Percentiles rank a stretch among this genome's conserved stretches.
phyloP scores from a whole-genome alignment of 2,888 invertebrate species.

The Trichogramma evanescens region DNA sequence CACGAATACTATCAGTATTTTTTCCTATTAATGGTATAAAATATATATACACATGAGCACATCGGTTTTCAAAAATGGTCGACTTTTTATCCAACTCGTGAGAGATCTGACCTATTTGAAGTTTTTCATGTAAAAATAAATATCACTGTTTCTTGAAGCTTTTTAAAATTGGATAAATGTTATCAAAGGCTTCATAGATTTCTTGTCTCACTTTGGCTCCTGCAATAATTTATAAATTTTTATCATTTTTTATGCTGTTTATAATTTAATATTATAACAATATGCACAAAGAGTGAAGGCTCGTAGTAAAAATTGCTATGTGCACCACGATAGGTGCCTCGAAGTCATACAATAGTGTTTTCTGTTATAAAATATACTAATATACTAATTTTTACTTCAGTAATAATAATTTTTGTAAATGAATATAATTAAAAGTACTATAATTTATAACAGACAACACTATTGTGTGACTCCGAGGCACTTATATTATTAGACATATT shows the following conservation, averaged over 20 bases:
- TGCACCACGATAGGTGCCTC: background rate
- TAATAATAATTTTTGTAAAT: background rate
- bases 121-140: background rate
- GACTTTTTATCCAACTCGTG: too few species aligned
- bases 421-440: background rate
- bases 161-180: constrained; percentile 91
- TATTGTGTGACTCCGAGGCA: background rate
- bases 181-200: constrained; percentile 90
- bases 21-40: too few species aligned
- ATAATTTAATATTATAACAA: background rate
- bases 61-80: too few species aligned
- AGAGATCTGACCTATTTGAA: too few species aligned
- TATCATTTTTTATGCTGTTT: background rate
- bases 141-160: constrained; percentile 79
- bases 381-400: background rate
- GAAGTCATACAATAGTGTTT: background rate
- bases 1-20: too few species aligned
- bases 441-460: constrained; percentile 3
- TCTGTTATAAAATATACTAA: constrained; percentile 5
- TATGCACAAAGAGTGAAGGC: too few species aligned
- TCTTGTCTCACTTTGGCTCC: constrained; percentile 91
- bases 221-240: constrained; percentile 20
- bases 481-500: background rate
- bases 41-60: too few species aligned
- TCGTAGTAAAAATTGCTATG: background rate